Conservation (phyloP, 2,113 vertebrate species). For the Asarcornis scutulata region DNA sequence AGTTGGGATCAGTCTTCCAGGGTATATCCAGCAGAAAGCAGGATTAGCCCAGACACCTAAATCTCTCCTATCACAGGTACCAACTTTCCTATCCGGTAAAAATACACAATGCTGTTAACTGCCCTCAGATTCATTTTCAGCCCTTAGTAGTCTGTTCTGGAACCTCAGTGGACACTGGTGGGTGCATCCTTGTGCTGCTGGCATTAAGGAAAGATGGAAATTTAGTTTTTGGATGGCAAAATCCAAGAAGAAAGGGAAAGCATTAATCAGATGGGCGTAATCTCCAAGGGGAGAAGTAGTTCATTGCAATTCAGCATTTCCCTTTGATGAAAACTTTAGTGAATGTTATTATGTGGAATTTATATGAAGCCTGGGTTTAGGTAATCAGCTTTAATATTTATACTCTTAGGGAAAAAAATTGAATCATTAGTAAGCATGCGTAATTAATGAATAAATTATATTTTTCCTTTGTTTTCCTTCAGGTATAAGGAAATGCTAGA, state of each 20-base stretch:
- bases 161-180: not conserved
- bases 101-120: not conserved
- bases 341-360: slow-evolving; percentile 77
- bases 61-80: not conserved
- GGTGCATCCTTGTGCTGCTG: not conserved
- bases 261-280: slow-evolving; percentile 65
- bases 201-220: not conserved
- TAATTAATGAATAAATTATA: slow-evolving; percentile 79
- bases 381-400: slow-evolving; percentile 81
- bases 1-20: not conserved
- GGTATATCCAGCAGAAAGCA: not conserved
- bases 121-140: not conserved
- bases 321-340: slow-evolving; percentile 78
- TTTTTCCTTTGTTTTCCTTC: slow-evolving; percentile 77
- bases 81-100: not conserved
- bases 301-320: slow-evolving; percentile 74
- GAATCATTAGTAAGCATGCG: slow-evolving; percentile 75
- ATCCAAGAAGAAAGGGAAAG: slow-evolving; percentile 14
- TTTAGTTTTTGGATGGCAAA: slow-evolving; percentile 52
- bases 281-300: slow-evolving; percentile 66
- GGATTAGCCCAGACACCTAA: not conserved
- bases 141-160: not conserved
- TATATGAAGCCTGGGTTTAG: slow-evolving; percentile 77
- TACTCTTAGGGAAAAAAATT: slow-evolving; percentile 71
- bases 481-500: slow-evolving; percentile 90